Percentiles rank a stretch among this genome's conserved stretches.
These are phyloP conservation scores for Polylopha cassiicola DNA, from an alignment of 2,888 invertebrate species.

Conservation along the genomic window DNA sequence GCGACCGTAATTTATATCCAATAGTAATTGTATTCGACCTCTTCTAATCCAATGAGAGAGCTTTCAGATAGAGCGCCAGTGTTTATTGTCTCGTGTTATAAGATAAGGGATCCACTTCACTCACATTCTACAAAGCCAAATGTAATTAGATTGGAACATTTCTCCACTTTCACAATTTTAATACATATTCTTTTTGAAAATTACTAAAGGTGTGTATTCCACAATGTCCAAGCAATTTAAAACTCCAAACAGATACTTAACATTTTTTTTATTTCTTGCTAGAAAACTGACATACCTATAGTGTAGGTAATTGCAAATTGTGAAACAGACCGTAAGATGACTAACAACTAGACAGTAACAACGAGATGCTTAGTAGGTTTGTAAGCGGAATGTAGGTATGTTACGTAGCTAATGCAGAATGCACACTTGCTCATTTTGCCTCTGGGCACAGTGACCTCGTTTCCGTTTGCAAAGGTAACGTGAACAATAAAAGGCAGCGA, in stretches of 20 bases:
- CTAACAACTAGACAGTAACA: too few species aligned
- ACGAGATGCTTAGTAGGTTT: too few species aligned
- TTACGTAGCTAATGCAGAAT: conserved; percentile 8
- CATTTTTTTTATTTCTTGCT: too few species aligned
- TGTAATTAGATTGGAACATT: conserved; percentile 14
- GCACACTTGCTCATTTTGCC: conserved; percentile 39
- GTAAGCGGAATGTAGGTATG: conserved; percentile 8
- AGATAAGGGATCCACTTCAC: conserved; percentile 13
- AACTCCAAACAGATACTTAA: too few species aligned
- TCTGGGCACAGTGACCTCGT: conserved; percentile 49
- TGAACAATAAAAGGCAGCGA: conserved; percentile 45
- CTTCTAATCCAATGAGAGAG: conserved; percentile 16
- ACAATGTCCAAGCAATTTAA: too few species aligned
- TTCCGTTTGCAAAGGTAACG: conserved; percentile 41
- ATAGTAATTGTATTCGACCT: conserved; percentile 13
- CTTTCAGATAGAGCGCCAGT: conserved; percentile 16
- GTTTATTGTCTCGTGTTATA: conserved; percentile 18
- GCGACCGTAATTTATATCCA: conserved; percentile 13
- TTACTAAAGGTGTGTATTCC: too few species aligned
- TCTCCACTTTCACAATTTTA: too few species aligned
- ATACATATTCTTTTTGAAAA: too few species aligned
- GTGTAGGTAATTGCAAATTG: too few species aligned
- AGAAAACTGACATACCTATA: too few species aligned
- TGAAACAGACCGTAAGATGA: too few species aligned
- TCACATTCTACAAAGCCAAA: conserved; percentile 16